phyloP scores from a whole-genome alignment of 64 coral and sea anemone genomes.

The Hydrozoanthus tunicans region DNA sequence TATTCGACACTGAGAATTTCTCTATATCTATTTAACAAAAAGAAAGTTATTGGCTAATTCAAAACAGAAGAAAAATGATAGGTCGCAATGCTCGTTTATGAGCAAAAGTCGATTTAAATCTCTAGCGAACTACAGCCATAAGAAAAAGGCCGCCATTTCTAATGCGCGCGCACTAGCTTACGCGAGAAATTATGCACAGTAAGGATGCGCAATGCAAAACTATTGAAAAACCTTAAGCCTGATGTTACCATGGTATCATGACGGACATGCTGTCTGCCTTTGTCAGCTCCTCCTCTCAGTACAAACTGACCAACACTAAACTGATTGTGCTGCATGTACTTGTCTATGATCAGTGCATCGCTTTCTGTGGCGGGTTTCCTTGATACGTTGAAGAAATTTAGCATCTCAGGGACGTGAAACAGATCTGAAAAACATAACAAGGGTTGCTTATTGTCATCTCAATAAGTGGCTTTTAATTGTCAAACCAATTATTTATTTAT shows the following conservation, averaged over 20 bases:
- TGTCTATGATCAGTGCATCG: constrained; percentile 83
- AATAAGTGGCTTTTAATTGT: neutral
- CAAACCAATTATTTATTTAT: neutral
- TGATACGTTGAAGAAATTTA: constrained; percentile 73
- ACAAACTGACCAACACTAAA: constrained; percentile 88
- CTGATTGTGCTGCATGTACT: constrained; percentile 80
- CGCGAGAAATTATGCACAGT: no score
- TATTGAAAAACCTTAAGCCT: no score
- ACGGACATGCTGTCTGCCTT: constrained; percentile 83
- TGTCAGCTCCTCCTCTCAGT: constrained; percentile 82
- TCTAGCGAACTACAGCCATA: no score
- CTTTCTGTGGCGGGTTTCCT: constrained; percentile 58
- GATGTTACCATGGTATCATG: constrained; percentile 86
- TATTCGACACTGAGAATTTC: no score
- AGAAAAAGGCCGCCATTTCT: no score
- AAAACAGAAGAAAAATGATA: no score
- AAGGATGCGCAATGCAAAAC: no score
- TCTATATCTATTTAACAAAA: no score
- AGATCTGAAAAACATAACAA: constrained; percentile 59
- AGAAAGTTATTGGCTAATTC: no score
- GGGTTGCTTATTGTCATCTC: neutral
- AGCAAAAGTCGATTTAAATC: no score
- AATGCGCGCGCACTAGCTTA: no score
- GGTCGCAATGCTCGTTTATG: no score
- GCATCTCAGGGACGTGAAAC: constrained; percentile 75